A percentile compares a stretch with the other conserved stretches of the same genome.
Conservation (phyloP, 2,797 vertebrate species). For the Sciurus carolinensis region DNA sequence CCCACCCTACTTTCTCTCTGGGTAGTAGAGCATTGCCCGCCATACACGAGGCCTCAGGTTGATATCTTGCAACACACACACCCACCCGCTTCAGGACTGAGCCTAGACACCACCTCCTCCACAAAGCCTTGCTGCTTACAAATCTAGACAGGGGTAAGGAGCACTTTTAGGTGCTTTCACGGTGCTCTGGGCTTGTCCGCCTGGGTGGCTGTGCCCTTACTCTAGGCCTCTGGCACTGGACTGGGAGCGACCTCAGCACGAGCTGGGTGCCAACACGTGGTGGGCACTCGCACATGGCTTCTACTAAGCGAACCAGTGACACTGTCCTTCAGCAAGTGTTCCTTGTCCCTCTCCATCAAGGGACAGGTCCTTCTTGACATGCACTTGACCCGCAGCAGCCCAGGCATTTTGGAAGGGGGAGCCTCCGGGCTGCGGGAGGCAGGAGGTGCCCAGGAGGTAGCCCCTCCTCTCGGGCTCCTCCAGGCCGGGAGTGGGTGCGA, state of each 20-base stretch:
- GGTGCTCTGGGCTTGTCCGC: neutral
- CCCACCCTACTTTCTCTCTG: neutral
- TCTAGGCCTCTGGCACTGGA: neutral
- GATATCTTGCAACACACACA: too few species aligned
- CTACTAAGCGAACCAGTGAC: neutral
- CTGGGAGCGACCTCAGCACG: slow-evolving; percentile 14
- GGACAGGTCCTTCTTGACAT: neutral
- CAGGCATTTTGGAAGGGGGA: accelerated
- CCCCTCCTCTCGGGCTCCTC: neutral
- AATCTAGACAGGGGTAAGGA: neutral
- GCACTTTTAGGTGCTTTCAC: neutral
- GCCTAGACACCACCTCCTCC: neutral
- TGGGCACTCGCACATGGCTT: neutral
- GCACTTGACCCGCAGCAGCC: neutral
- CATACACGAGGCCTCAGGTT: too few species aligned
- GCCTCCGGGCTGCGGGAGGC: neutral
- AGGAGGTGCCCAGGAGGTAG: neutral
- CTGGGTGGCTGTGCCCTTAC: neutral
- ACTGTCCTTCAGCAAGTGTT: slow-evolving; percentile 2
- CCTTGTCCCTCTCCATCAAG: neutral
- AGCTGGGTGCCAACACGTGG: neutral
- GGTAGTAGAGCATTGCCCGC: too few species aligned
- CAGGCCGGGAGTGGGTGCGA: too few species aligned
- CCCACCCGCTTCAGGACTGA: too few species aligned
- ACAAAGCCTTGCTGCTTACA: neutral